Evolutionary conservation across 2,888 invertebrate species (phyloP), one percentile per base, ranked within the genome.

Genomic region (Drosophila histrio): DNA sequence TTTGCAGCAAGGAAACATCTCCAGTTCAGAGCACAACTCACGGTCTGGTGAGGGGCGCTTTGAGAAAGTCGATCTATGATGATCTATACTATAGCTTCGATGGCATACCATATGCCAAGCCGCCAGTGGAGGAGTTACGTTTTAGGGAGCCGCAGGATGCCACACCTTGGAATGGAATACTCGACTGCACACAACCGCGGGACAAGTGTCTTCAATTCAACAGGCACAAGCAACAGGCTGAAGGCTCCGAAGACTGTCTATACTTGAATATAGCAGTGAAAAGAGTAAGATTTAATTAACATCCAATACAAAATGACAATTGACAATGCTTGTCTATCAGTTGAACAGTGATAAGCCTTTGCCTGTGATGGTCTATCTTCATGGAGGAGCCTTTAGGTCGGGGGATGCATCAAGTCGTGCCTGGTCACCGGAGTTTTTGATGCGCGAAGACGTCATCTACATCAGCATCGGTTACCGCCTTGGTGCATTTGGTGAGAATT

Each of bases 391-490:
- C 2, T 89, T 63, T 13, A 63, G 34, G 2, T 21, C 50, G 0
- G 88, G 88, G 0, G 87, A 85, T 62, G 61, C 91, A 15, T 75
- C 90, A 62, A 74, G 86, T 2, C 74, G 68, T 3, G 21, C 70
- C 1, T 86, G 82, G 58, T 91, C 91, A 8, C 92, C 93, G 0
- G 92, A 92, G 54, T 91, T 90, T 69, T 79, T 93, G 1, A 82
- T 93, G 79, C 87, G 87, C 0, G 78, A 80, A 15, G 91, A 92
- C 36, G 77, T 93, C 3, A 79, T 93, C 3, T 70, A 92, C 2
- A 90, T 93, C 2, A 89, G 91, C 2, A 79, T 93, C 5, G 91
- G 92, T 46, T 92, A 92, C 74, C 90, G 93, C 3, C 52, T 93
- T n/a, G 93, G 93, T 43, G 80, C 90, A 13, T 86, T 93, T 28